phyloP scores from a whole-genome alignment of 2,888 invertebrate genomes.

The Leistus spinibarbis region DNA sequence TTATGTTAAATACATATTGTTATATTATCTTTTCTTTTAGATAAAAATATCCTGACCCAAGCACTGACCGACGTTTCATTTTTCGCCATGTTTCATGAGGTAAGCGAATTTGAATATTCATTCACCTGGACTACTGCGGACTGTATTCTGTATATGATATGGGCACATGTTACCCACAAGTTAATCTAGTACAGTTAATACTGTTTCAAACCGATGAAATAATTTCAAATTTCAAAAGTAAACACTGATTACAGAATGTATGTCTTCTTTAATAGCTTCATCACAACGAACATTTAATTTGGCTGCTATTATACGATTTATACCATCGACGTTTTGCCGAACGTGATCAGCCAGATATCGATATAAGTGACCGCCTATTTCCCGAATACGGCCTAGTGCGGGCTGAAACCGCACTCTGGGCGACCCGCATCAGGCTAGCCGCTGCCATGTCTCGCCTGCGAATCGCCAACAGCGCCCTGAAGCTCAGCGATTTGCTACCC shows the following conservation, averaged over 20 bases:
- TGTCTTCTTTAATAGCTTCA: not conserved
- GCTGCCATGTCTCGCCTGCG: constrained; percentile 78
- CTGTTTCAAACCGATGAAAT: no score
- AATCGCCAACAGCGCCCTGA: constrained; percentile 74
- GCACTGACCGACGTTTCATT: constrained; percentile 69
- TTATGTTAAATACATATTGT: no score
- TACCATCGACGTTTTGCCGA: constrained; percentile 64
- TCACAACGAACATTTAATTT: constrained; percentile 53
- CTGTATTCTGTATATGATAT: no score
- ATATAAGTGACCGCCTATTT: constrained; percentile 49
- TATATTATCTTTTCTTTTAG: constrained; percentile 59
- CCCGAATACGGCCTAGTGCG: constrained; percentile 54
- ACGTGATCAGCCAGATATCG: constrained; percentile 24
- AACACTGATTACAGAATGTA: no score
- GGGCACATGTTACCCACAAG: no score
- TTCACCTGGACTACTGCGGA: constrained; percentile 27
- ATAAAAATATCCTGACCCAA: constrained; percentile 70
- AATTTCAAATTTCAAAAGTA: no score
- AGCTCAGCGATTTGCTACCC: constrained; percentile 72
- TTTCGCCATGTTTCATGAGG: constrained; percentile 63
- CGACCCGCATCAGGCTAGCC: constrained; percentile 70
- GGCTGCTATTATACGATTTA: constrained; percentile 73
- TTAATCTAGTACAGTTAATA: not conserved
- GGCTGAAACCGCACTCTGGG: constrained; percentile 69
- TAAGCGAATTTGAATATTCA: constrained; percentile 51